Evolutionary conservation across 2,797 vertebrate genomes (phyloP).

Genomic region (Tragelaphus oryx): DNA sequence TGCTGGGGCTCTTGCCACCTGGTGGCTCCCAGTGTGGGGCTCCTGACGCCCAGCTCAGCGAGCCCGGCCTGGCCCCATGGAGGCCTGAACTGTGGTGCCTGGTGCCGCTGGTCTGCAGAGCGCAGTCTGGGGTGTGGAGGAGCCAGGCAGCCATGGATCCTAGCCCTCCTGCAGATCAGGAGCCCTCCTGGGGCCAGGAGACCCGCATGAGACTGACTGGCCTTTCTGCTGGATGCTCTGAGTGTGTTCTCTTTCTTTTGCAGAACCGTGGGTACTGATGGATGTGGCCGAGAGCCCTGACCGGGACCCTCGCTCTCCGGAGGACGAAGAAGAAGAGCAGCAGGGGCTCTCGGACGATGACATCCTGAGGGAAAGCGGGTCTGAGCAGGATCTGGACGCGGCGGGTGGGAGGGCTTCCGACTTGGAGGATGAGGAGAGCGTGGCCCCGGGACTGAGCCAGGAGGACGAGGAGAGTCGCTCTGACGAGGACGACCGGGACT

Average conservation of each 20-base stretch:
- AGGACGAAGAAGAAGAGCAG: conserved; percentile 86
- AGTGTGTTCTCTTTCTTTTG: conserved; percentile 11
- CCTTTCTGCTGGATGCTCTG: not conserved
- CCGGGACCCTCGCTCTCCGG: conserved; percentile 90
- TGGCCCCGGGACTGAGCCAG: conserved; percentile 73
- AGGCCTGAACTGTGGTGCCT: not conserved
- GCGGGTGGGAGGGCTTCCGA: conserved; percentile 68
- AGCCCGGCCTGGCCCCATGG: rapidly evolving
- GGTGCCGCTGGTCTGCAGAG: not conserved
- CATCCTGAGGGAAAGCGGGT: conserved; percentile 84
- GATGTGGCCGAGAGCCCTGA: conserved; percentile 94
- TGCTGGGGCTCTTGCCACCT: rapidly evolving
- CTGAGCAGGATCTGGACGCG: conserved; percentile 81
- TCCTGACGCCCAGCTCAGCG: no score
- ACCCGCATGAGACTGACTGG: no score
- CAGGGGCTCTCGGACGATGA: conserved; percentile 89
- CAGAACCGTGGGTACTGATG: conserved; percentile 86
- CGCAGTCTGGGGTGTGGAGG: not conserved
- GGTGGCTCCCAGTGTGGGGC: no score
- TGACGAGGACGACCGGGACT: conserved; percentile 87
- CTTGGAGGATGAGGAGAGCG: conserved; percentile 81
- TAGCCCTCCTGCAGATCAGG: not conserved
- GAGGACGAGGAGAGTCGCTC: conserved; percentile 77
- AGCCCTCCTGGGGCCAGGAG: not conserved
- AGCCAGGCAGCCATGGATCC: not conserved